Evolutionary conservation across 1,140 invertebrate genomes (phyloP), one percentile per base, ranked within the genome.

Genomic region (Nebria ingens): DNA sequence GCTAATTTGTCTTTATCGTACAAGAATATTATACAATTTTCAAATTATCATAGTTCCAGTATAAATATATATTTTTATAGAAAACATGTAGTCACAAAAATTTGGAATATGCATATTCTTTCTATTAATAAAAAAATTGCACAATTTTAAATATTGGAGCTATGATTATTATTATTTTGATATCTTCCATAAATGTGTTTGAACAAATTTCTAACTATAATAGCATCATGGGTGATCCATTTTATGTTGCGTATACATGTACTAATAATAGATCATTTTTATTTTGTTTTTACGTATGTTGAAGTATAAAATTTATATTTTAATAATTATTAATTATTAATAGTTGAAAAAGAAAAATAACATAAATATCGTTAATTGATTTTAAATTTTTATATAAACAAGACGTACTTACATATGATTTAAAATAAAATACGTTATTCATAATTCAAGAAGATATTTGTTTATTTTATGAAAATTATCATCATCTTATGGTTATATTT

Each of bases 351-450:
- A 34, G n/a, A 34, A 34, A n/a, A 29, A 29, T 29, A 29, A 29
- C 13, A 29, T 6, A 6, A 11, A 9, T 45, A 11, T 45, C 40
- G 40, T 45, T 45, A 45, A 12, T 45, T 45, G 40, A 45, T 45
- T 45, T 45, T 45, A 45, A 45, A 45, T 45, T 45, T 45, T 45
- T 45, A 45, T 45, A 17, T 45, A 11, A 45, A 17, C 40, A 17
- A 9, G 6, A 12, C 40, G 40, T 45, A 45, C 40, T 45, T 45
- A 45, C 17, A 45, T 12, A n/a, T n/a, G n/a, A n/a, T n/a, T n/a
- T n/a, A n/a, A n/a, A n/a, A n/a, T n/a, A n/a, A n/a, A n/a, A n/a
- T n/a, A n/a, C n/a, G n/a, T n/a, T n/a, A n/a, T n/a, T n/a, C n/a
- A n/a, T n/a, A n/a, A n/a, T n/a, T n/a, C n/a, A n/a, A n/a, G n/a